Evolutionary conservation across 1,140 invertebrate species (phyloP), one percentile per base, ranked within the genome.

Genomic region (Caerostris extrusa): DNA sequence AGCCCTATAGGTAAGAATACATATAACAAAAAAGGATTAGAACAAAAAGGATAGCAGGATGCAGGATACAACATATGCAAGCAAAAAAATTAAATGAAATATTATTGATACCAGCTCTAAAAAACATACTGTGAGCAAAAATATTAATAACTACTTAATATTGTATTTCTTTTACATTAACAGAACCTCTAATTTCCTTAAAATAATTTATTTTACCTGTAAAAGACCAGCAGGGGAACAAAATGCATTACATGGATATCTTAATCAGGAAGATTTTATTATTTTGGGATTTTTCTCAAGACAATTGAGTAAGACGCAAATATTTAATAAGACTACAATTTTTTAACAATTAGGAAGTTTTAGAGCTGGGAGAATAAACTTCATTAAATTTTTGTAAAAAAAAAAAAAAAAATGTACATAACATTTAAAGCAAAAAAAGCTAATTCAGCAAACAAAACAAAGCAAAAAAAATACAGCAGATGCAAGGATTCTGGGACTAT

Each of bases 1-100:
- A 93, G 6, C 57, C 91, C 91, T 93, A 93, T n/a, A 57, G 55
- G 64, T 87, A 87, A 87, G 83, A 93, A 19, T 17, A 87, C 55
- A 93, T 55, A 86, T 7, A 87, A 58, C 17, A 93, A 93, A 55
- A 93, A 77, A 77, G 50, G 69, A 77, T 77, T 77, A 77, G 34
- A 53, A 77, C 19, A 10, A n/a, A n/a, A 34, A 61, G 19, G 64
- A 19, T 64, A 64, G 77, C 57, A 64, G 82, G 64, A 60, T 71
- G 50, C 77, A 61, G 55, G 83, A 34, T n/a, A n/a, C n/a, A n/a
- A n/a, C n/a, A n/a, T n/a, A n/a, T n/a, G n/a, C n/a, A 93, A 58
- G 57, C 5, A 14, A 0, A 14, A 67, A 19, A 56, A 50, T 64
- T 55, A 58, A 53, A 56, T 64, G 64, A 77, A 77, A 77, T 17